These are phyloP conservation scores for Lepetodrilus schrolli DNA, from an alignment of 2,888 invertebrate species.

Conservation along the genomic window DNA sequence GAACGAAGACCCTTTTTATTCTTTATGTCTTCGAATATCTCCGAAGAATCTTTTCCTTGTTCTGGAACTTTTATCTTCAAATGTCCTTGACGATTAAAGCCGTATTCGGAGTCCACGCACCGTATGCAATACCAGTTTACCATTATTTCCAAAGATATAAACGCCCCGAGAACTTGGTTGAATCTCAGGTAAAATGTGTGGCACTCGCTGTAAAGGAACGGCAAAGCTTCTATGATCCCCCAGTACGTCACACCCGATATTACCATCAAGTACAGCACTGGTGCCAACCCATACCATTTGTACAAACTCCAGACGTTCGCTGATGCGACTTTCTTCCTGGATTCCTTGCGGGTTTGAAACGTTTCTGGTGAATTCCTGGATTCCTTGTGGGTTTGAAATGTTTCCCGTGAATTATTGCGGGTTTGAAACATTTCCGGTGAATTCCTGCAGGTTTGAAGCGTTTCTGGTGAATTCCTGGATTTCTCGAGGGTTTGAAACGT, in stretches of 20 bases:
- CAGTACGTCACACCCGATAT: conserved; percentile 31
- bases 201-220: conserved; percentile 27
- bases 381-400: no score
- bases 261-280: conserved; percentile 20
- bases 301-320: no score
- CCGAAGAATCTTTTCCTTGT: conserved; percentile 7
- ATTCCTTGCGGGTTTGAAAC: no score
- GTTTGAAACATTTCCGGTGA: no score
- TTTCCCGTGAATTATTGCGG: no score
- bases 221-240: conserved; percentile 31
- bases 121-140: conserved; percentile 65
- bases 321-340: no score
- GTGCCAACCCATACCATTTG: no score
- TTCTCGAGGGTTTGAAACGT: no score
- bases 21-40: not conserved
- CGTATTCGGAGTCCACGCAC: conserved; percentile 51
- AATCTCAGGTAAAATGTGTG: not conserved
- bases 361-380: no score
- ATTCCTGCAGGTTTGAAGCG: no score
- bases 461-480: no score
- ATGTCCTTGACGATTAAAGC: conserved; percentile 47
- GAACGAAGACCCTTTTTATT: not conserved
- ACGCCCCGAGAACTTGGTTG: conserved; percentile 40
- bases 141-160: conserved; percentile 55
- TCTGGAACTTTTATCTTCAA: no score